These are phyloP conservation scores for Reticulitermes speratus DNA, from an alignment of 1,140 invertebrate genomes.

Conservation along the genomic window DNA sequence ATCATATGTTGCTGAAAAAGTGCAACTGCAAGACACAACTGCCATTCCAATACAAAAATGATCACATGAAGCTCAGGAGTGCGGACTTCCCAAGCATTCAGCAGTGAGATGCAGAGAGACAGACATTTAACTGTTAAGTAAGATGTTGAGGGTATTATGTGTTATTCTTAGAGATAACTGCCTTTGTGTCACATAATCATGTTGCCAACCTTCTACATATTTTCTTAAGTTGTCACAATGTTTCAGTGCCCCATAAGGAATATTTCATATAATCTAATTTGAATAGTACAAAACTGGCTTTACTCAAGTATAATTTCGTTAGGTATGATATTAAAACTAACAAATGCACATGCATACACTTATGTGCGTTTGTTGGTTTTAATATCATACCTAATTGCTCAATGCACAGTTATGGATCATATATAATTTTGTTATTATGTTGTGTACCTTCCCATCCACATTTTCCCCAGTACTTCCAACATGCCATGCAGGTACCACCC, in stretches of 20 bases:
- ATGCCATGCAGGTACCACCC: no score
- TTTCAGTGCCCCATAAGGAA: neutral
- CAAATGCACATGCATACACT: no score
- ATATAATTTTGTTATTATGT: neutral
- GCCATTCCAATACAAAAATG: neutral
- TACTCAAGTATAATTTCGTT: neutral
- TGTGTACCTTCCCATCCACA: no score
- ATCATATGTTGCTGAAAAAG: neutral
- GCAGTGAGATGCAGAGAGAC: neutral
- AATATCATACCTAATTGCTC: no score
- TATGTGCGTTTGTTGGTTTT: no score
- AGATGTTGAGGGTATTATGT: constrained; percentile 5
- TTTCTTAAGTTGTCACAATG: neutral
- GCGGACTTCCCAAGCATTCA: neutral
- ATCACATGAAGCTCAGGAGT: neutral
- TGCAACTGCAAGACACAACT: neutral
- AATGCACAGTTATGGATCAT: no score
- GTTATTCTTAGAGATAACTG: neutral
- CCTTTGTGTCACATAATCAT: neutral
- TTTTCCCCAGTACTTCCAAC: no score
- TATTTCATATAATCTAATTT: constrained; percentile 1
- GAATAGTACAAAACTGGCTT: neutral
- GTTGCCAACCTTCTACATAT: neutral
- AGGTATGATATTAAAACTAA: neutral
- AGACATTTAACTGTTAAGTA: constrained; percentile 2